A percentile compares a stretch with the other conserved stretches of the same genome.
Evolutionary conservation across 2,888 invertebrate genomes (phyloP).

Genomic region (Tipula confusa): DNA sequence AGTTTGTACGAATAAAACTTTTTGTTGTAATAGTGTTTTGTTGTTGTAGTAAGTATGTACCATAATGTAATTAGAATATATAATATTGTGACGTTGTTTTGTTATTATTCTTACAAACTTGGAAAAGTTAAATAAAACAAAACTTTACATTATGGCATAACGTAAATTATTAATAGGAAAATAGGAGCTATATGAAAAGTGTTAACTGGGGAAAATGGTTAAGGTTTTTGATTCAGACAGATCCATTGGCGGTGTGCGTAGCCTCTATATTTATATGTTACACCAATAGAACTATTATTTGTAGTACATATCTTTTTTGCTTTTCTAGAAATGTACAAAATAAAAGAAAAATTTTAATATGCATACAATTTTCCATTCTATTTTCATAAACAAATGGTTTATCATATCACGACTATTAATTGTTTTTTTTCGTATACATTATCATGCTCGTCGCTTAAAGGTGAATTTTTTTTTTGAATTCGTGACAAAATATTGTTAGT

Average conservation of each 20-base stretch:
- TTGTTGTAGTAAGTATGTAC: not conserved
- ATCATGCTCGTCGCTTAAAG: not conserved
- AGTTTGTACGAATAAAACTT: not conserved
- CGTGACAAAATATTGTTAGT: not conserved
- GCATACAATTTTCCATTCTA: not conserved
- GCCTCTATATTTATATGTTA: not conserved
- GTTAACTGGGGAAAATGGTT: not conserved
- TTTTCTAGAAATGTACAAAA: too few relatives aligned
- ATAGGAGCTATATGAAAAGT: not conserved
- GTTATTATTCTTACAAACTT: not conserved
- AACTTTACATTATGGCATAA: not conserved
- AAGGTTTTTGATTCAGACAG: not conserved
- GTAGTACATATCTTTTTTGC: too few relatives aligned
- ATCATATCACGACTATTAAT: not conserved
- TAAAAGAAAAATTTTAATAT: too few relatives aligned
- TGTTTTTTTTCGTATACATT: not conserved
- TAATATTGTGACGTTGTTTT: not conserved
- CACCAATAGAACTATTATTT: not conserved
- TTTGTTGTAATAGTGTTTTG: not conserved
- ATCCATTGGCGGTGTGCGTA: not conserved
- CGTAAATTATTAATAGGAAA: not conserved
- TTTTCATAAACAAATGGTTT: not conserved
- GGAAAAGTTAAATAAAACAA: not conserved
- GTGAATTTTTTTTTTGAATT: not conserved
- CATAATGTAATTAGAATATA: not conserved